These are phyloP conservation scores for Sogatella furcifera DNA, from an alignment of 1,140 invertebrate genomes.

Conservation along the genomic window DNA sequence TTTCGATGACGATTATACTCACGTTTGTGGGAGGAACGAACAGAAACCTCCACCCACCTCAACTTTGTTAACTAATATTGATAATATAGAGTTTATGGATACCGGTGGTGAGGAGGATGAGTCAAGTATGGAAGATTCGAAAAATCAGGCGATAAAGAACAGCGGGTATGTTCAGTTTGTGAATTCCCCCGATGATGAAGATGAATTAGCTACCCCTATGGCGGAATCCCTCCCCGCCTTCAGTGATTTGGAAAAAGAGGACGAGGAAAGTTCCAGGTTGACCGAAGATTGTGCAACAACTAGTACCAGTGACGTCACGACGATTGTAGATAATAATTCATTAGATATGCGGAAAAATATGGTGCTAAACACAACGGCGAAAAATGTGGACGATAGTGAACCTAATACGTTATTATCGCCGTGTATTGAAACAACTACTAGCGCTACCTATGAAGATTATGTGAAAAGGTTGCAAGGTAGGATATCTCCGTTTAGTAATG, in stretches of 20 bases:
- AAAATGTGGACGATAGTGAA: neutral
- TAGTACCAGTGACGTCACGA: constrained; percentile 26
- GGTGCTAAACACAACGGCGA: neutral
- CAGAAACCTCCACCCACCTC: constrained; percentile 5
- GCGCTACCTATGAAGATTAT: constrained; percentile 45
- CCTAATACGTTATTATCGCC: constrained; percentile 3
- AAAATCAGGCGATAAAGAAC: constrained; percentile 41
- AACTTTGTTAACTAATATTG: constrained; percentile 30
- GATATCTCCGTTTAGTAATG: constrained; percentile 58
- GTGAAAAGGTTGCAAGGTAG: constrained; percentile 54
- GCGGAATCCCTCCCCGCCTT: constrained; percentile 13
- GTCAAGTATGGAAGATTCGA: constrained; percentile 26
- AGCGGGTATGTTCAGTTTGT: constrained; percentile 59
- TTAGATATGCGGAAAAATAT: constrained; percentile 12
- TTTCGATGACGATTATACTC: constrained; percentile 30
- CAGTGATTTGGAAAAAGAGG: constrained; percentile 14
- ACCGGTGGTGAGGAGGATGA: constrained; percentile 49
- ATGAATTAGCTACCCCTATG: constrained; percentile 18
- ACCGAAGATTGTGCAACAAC: constrained; percentile 23
- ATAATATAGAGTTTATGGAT: constrained; percentile 63
- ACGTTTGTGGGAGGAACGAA: constrained; percentile 34
- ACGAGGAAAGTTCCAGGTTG: constrained; percentile 24
- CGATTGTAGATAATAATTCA: constrained; percentile 26
- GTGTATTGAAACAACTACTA: constrained; percentile 4
- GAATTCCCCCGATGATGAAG: constrained; percentile 30